These are phyloP conservation scores for Pristionchus maxplancki DNA, from an alignment of 2,888 invertebrate species.

Conservation along the genomic window DNA sequence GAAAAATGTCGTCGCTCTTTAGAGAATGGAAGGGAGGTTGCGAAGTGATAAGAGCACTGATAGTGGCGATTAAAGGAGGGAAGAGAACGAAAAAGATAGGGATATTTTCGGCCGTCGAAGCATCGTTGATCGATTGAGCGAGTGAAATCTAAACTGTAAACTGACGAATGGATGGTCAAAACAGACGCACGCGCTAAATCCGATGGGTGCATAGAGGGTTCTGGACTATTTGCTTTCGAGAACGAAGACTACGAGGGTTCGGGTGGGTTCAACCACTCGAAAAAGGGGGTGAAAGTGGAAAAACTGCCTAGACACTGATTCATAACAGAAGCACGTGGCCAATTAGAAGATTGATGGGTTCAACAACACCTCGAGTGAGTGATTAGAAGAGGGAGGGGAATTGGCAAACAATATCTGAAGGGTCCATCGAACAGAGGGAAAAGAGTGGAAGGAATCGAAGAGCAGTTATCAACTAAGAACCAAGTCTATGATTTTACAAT, in stretches of 20 bases:
- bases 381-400: no score
- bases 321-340: no score
- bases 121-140: not conserved
- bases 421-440: constrained; percentile 6
- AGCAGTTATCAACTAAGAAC: no score
- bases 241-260: no score
- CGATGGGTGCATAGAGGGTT: no score
- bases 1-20: not conserved
- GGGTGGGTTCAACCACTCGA: no score
- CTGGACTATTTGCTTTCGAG: no score
- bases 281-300: no score
- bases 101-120: not conserved
- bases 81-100: not conserved
- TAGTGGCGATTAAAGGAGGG: not conserved
- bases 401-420: no score
- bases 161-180: not conserved
- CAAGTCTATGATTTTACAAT: no score
- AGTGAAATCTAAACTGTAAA: not conserved
- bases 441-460: no score
- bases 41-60: constrained; percentile 31
- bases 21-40: not conserved
- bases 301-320: no score
- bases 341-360: not conserved
- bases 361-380: not conserved
- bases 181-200: not conserved